phyloP scores from a whole-genome alignment of 1,140 invertebrate genomes.

The Trinorchestia longiramus region DNA sequence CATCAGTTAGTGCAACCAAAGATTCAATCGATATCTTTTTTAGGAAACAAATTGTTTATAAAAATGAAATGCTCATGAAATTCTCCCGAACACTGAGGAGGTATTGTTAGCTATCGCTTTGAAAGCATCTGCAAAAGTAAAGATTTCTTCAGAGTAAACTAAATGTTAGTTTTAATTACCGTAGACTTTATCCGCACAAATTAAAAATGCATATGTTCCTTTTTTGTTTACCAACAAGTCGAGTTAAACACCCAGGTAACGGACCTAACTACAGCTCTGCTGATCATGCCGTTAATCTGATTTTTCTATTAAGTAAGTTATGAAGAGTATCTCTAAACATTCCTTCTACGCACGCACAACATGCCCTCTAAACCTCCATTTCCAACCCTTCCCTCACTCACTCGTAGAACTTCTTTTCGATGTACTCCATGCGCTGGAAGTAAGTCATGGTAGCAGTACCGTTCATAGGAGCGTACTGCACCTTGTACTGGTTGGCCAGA shows the following conservation, averaged over 20 bases:
- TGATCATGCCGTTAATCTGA: background rate
- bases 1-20: no score
- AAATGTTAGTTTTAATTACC: background rate
- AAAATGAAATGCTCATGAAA: background rate
- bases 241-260: background rate
- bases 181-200: background rate
- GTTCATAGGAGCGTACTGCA: constrained; percentile 90
- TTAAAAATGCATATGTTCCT: background rate
- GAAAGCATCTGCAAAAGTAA: no score
- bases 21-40: no score
- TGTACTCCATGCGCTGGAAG: constrained; percentile 95
- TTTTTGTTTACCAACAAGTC: background rate
- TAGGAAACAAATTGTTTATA: no score
- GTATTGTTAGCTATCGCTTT: no score
- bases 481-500: constrained; percentile 93
- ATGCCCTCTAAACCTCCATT: background rate
- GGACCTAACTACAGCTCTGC: no score
- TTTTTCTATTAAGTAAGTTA: background rate
- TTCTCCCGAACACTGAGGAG: background rate
- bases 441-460: constrained; percentile 90
- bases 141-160: background rate
- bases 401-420: constrained; percentile 95
- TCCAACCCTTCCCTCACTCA: constrained; percentile 71
- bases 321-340: background rate
- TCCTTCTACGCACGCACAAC: background rate